Evolutionary conservation across 2,888 invertebrate species (phyloP), one percentile per base, ranked within the genome.

Genomic region (Agriopis marginaria): DNA sequence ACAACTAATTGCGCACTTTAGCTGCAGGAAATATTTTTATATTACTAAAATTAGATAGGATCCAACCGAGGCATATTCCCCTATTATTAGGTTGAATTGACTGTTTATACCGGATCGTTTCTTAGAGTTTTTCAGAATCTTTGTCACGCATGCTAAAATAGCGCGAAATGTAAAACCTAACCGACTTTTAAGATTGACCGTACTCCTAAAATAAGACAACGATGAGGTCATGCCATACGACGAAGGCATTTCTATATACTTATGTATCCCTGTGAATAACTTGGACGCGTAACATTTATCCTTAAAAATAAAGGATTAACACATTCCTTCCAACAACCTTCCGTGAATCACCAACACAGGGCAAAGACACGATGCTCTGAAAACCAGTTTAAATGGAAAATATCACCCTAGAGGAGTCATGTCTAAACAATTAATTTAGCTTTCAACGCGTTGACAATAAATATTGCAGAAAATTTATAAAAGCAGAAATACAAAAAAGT

Each of bases 1-100:
- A 83, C 79, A 70, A 77, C 79, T 82, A 84, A 86, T 85, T 84
- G 83, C 83, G 77, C 82, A 82, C 79, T 83, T 82, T 78, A 79
- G 76, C 77, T 79, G 79, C 84, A 86, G 84, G 85, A 87, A 86
- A 84, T 82, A 74, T 79, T 82, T 68, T 80, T 75, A 77, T 79
- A 77, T 77, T 79, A 82, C 77, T 78, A 78, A 81, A 81, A 78
- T 81, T 77, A 75, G 75, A 70, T 59, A 62, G 63, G 50, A 65
- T 72, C 71, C 71, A 66, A 76, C 73, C 75, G 69, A 11, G 55
- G 42, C 23, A 69, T 74, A 74, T 71, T 75, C 76, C 65, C 63
- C 63, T 74, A 53, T 77, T 70, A 78, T 80, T 77, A 76, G 63
- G 63, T 65, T 75, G 77, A 76, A 75, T 56, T 66, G 68, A 59